phyloP scores from a whole-genome alignment of 64 coral and sea anemone species.

The Stichodactyla helianthus region DNA sequence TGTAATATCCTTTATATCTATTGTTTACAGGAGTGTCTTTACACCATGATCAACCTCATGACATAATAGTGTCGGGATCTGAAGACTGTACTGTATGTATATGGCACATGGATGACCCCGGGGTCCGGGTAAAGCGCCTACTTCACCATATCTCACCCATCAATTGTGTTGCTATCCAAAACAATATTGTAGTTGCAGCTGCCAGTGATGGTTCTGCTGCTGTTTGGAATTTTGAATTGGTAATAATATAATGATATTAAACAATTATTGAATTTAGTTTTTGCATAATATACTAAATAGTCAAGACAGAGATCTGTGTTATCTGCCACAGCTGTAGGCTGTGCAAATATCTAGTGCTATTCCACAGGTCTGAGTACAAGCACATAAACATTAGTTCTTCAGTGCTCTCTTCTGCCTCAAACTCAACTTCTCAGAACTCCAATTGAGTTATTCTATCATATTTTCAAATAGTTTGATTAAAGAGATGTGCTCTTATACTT shows the following conservation, averaged over 20 bases:
- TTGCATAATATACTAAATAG: no score
- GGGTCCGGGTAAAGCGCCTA: not conserved
- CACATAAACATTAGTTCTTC: no score
- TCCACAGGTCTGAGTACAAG: no score
- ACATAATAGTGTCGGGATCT: slow-evolving; percentile 75
- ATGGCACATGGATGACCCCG: slow-evolving; percentile 43
- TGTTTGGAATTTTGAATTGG: slow-evolving; percentile 39
- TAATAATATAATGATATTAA: not conserved
- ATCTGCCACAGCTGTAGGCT: not conserved
- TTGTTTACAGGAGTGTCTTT: slow-evolving; percentile 32
- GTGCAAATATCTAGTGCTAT: no score
- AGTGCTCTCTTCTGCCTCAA: no score
- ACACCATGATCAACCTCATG: slow-evolving; percentile 46
- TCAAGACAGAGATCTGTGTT: not conserved
- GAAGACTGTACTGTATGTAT: slow-evolving; percentile 60
- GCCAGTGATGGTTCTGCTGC: slow-evolving; percentile 13
- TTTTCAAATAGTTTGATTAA: not conserved
- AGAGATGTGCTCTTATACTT: not conserved
- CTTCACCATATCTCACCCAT: slow-evolving; percentile 9
- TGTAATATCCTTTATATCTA: no score
- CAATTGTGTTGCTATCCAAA: slow-evolving; percentile 29
- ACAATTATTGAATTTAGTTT: no score
- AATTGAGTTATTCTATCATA: not conserved
- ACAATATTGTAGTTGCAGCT: slow-evolving; percentile 17
- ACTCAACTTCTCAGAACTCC: no score